phyloP scores from a whole-genome alignment of 2,888 invertebrate species.

The Neoaliturus tenellus region DNA sequence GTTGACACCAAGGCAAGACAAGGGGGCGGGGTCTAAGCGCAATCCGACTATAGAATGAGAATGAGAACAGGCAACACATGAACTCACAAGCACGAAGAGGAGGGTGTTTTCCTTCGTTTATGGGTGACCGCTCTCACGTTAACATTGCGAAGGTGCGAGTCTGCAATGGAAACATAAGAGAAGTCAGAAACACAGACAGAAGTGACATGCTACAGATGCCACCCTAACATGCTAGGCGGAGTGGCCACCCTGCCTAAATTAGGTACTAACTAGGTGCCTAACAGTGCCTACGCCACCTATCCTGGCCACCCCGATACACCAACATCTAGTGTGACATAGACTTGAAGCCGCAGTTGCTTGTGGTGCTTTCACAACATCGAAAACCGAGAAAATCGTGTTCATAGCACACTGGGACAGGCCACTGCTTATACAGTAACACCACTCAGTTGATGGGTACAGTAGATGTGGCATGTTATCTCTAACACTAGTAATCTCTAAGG shows the following conservation, averaged over 20 bases:
- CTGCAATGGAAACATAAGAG: slow-evolving; percentile 84
- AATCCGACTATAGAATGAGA: slow-evolving; percentile 58
- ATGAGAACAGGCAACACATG: slow-evolving; percentile 52
- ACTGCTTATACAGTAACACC: too few relatives aligned
- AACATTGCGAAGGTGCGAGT: slow-evolving; percentile 85
- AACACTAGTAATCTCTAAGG: too few relatives aligned
- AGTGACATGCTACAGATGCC: slow-evolving; percentile 46
- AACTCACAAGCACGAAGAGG: slow-evolving; percentile 83
- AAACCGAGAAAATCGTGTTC: too few relatives aligned
- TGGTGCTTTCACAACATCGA: too few relatives aligned
- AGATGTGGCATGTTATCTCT: too few relatives aligned
- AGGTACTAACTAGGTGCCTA: not conserved
- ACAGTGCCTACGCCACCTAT: not conserved
- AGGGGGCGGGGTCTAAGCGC: slow-evolving; percentile 59
- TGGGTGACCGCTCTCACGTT: slow-evolving; percentile 83
- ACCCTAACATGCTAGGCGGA: slow-evolving; percentile 42
- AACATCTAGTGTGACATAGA: too few relatives aligned
- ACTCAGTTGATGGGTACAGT: too few relatives aligned
- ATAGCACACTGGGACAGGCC: too few relatives aligned
- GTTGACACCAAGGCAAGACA: slow-evolving; percentile 57
- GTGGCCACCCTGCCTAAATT: too few relatives aligned
- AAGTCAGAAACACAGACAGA: slow-evolving; percentile 70
- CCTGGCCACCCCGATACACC: too few relatives aligned
- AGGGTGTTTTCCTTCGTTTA: slow-evolving; percentile 81
- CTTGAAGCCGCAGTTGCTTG: too few relatives aligned